These are phyloP conservation scores for Pangasius krempfi DNA, from an alignment of 2,797 vertebrate genomes.

Conservation along the genomic window DNA sequence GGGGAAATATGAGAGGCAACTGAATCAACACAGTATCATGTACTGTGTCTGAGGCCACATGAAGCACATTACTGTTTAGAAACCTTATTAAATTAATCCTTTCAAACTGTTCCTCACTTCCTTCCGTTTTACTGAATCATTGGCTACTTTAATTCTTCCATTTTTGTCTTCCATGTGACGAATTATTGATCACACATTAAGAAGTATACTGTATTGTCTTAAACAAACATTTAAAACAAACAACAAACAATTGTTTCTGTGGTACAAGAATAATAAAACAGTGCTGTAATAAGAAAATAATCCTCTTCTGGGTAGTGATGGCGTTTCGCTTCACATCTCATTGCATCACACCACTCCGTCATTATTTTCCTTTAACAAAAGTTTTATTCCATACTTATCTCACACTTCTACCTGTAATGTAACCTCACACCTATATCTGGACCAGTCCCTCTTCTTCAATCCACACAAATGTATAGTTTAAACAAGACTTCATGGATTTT, in stretches of 20 bases:
- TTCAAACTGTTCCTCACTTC: not conserved
- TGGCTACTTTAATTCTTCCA: not conserved
- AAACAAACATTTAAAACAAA: no score
- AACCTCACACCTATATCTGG: not conserved
- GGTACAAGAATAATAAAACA: not conserved
- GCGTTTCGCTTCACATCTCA: not conserved
- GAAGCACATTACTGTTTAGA: not conserved
- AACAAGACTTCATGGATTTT: not conserved
- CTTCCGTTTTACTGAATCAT: not conserved
- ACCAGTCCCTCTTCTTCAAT: not conserved
- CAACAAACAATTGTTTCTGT: no score
- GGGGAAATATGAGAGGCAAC: not conserved
- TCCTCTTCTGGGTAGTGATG: not conserved
- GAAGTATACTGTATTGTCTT: no score
- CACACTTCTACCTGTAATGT: not conserved
- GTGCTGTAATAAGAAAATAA: not conserved
- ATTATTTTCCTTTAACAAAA: not conserved
- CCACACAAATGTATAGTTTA: not conserved
- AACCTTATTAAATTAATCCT: not conserved
- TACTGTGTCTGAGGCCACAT: not conserved
- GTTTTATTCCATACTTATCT: not conserved
- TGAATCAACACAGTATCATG: not conserved
- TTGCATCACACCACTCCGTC: not conserved
- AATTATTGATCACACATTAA: not conserved
- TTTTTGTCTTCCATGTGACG: not conserved